Percentiles rank a stretch among this genome's conserved stretches.
Conservation (phyloP, 2,113 vertebrate species). For the Enhydra lutris region DNA sequence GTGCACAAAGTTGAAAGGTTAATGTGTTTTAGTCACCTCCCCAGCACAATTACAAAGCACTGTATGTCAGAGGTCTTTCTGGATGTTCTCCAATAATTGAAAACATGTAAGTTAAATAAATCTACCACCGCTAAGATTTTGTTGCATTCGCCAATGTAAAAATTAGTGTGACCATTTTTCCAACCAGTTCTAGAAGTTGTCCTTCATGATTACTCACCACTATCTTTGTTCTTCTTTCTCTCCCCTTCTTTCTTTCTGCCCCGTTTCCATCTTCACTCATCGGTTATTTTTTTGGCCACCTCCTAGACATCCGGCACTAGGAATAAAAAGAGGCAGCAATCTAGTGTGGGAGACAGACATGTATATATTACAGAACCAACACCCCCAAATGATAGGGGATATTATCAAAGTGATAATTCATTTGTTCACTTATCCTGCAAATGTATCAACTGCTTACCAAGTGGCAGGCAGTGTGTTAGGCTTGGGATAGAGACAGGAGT, state of each 20-base stretch:
- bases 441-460: not conserved
- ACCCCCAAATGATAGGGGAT: not conserved
- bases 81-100: not conserved
- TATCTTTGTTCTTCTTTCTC: constrained; percentile 37
- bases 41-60: not conserved
- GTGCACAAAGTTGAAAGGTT: not conserved
- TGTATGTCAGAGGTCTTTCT: not conserved
- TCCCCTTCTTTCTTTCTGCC: not conserved
- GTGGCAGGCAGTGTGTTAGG: not conserved
- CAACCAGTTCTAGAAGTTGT: not conserved
- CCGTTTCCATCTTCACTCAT: not conserved
- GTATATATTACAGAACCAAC: not conserved
- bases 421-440: constrained; percentile 14
- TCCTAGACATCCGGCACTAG: constrained; percentile 1
- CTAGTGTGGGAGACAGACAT: not conserved
- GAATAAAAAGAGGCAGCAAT: not conserved
- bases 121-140: not conserved
- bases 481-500: not conserved
- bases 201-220: not conserved
- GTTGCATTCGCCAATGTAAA: not conserved
- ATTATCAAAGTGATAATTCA: constrained; percentile 17
- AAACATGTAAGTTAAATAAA: not conserved
- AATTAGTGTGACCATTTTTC: not conserved
- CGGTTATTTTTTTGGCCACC: constrained; percentile 16
- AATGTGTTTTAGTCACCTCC: not conserved